Evolutionary conservation across 2,797 vertebrate genomes (phyloP), one percentile per base, ranked within the genome.

Genomic region (Schizopygopsis malacanthus): DNA sequence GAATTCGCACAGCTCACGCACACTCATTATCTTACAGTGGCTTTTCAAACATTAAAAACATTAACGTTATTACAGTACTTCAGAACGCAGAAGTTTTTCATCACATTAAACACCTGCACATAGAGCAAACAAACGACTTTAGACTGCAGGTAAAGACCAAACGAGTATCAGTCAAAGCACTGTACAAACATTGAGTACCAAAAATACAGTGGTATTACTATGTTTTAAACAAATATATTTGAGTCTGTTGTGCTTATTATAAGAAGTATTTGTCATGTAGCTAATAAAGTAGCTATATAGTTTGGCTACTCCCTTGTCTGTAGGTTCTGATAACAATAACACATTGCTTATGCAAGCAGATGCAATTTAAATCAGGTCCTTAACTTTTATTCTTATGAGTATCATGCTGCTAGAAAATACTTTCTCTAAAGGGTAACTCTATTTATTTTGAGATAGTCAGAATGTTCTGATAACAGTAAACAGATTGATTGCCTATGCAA

Each of bases 401-500:
- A 33, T 52, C 47, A 37, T 20, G 16, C 11, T 20, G 8, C 16
- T 11, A 37, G 5, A 28, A 28, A 18, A n/a, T 50, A 52, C 47
- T 76, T 76, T 54, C 28, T 76, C 28, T 20, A 10, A 28, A 52
- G 72, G 25, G 18, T 11, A 22, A 54, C 25, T 6, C 47, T 20
- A 6, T 75, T 75, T 4, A 25, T 72, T 75, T 52, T 20, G 43
- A 73, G 47, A 75, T 52, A 45, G 15, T 18, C 45, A 18, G 1
- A 5, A 52, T 37, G 45, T 54, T 54, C 28, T 22, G 28, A 22
- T 13, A 54, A 52, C 16, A 76, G 33, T 76, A 76, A 54, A 28
- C 9, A 3, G 50, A 76, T 76, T 20, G 47, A 54, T 76, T 76
- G 47, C 28, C 50, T 12, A 76, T 76, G 28, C 73, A 76, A 76